A percentile compares a stretch with the other conserved stretches of the same genome.
Evolutionary conservation across 1,140 invertebrate genomes (phyloP).

Genomic region (Tenebrio molitor): DNA sequence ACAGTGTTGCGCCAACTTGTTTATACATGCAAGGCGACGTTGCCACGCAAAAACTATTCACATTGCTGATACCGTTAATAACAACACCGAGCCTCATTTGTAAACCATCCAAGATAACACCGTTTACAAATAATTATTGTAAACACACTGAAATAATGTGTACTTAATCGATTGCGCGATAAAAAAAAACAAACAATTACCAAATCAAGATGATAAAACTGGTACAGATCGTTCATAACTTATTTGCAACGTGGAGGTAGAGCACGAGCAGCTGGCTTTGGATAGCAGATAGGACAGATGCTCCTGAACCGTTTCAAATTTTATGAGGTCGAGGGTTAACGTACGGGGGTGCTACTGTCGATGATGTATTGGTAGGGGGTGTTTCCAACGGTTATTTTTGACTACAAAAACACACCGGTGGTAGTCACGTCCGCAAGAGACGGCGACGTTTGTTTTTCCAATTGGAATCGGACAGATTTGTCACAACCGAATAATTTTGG

Average conservation of each 20-base stretch:
- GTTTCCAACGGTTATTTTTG: slow-evolving; percentile 30
- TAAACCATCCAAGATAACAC: slow-evolving; percentile 28
- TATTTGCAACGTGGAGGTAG: slow-evolving; percentile 5
- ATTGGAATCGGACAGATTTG: neutral
- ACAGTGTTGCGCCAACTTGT: neutral
- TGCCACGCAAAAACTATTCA: slow-evolving; percentile 17
- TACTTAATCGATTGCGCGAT: slow-evolving; percentile 18
- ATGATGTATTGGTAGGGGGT: slow-evolving; percentile 21
- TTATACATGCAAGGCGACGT: slow-evolving; percentile 1
- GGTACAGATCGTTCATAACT: too few species aligned
- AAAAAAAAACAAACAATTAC: neutral
- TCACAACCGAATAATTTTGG: too few species aligned
- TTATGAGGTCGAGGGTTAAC: slow-evolving; percentile 28
- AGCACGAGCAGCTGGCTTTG: slow-evolving; percentile 11
- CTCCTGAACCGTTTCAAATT: neutral
- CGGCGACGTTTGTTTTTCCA: slow-evolving; percentile 5
- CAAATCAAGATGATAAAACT: too few species aligned
- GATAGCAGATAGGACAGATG: slow-evolving; percentile 21
- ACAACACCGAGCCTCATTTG: slow-evolving; percentile 18
- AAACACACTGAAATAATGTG: slow-evolving; percentile 19
- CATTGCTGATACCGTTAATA: slow-evolving; percentile 8
- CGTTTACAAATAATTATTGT: slow-evolving; percentile 35
- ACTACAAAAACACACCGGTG: neutral
- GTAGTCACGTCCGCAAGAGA: too few species aligned
- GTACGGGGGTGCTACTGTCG: slow-evolving; percentile 18